phyloP scores from a whole-genome alignment of 2,113 vertebrate species.

The Pimephales promelas region DNA sequence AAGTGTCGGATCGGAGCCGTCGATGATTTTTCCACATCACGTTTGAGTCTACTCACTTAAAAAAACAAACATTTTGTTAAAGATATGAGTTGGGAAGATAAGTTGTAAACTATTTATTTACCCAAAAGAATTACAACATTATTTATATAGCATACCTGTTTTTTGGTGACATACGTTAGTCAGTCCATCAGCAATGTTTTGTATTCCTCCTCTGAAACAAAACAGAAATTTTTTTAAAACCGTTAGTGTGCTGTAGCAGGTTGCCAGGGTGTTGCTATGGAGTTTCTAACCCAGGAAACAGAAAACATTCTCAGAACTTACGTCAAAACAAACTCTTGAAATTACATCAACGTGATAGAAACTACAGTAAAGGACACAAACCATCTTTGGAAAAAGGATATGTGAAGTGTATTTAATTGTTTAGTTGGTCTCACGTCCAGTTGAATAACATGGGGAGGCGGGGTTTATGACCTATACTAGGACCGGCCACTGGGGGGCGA shows the following conservation, averaged over 20 bases:
- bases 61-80: constrained; percentile 43
- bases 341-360: too few relatives aligned
- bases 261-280: too few relatives aligned
- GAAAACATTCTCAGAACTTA: too few relatives aligned
- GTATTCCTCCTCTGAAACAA: constrained; percentile 68
- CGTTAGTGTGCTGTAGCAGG: background rate
- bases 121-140: background rate
- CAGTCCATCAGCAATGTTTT: constrained; percentile 66
- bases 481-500: too few relatives aligned
- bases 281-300: too few relatives aligned
- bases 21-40: constrained; percentile 22
- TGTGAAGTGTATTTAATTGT: too few relatives aligned
- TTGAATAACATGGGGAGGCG: too few relatives aligned
- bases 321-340: too few relatives aligned
- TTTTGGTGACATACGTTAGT: constrained; percentile 58
- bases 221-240: background rate
- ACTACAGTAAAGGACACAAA: too few relatives aligned
- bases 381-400: too few relatives aligned
- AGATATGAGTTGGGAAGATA: background rate
- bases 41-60: constrained; percentile 50
- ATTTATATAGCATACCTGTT: background rate
- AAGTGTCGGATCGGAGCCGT: constrained; percentile 38
- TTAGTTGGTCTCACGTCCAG: too few relatives aligned
- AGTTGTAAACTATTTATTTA: background rate
- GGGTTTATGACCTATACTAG: too few relatives aligned